Percentiles rank a stretch among this genome's conserved stretches.
Evolutionary conservation across 2,888 invertebrate genomes (phyloP).

Genomic region (Acrocera orbiculus): DNA sequence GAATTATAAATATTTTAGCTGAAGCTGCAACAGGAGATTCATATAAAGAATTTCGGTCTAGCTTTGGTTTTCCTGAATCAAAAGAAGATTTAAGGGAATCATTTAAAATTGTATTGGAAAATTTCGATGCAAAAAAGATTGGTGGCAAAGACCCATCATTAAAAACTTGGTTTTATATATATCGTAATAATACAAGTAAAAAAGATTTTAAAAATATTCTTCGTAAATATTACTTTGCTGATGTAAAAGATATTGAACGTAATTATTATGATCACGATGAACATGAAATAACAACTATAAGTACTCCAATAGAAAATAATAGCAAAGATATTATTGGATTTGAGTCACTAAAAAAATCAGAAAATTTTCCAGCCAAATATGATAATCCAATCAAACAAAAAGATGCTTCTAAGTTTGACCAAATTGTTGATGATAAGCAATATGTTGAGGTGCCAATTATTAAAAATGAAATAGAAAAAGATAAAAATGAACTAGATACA

Average conservation of each 20-base stretch:
- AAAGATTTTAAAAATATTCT: constrained; percentile 41
- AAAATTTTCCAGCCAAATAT: constrained; percentile 13
- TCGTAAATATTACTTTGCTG: constrained; percentile 41
- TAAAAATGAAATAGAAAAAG: constrained; percentile 20
- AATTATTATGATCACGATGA: neutral
- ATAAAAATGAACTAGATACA: constrained; percentile 16
- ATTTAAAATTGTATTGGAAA: constrained; percentile 18
- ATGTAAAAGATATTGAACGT: constrained; percentile 34
- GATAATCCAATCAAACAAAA: constrained; percentile 19
- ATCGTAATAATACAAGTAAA: constrained; percentile 43
- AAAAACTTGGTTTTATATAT: constrained; percentile 49
- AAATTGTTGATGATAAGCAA: constrained; percentile 28
- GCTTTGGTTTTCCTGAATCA: constrained; percentile 39
- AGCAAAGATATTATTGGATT: constrained; percentile 30
- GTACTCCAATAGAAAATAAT: constrained; percentile 19
- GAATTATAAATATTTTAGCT: constrained; percentile 42
- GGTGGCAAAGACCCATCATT: constrained; percentile 35
- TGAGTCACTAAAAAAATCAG: constrained; percentile 26
- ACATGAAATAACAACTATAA: neutral
- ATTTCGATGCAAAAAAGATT: constrained; percentile 17
- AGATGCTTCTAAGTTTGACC: constrained; percentile 29
- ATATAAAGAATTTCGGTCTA: constrained; percentile 37
- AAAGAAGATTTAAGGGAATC: constrained; percentile 19
- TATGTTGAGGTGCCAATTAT: constrained; percentile 30
- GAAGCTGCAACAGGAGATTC: constrained; percentile 45